phyloP scores from a whole-genome alignment of 2,797 vertebrate genomes.

The Squalus acanthias region DNA sequence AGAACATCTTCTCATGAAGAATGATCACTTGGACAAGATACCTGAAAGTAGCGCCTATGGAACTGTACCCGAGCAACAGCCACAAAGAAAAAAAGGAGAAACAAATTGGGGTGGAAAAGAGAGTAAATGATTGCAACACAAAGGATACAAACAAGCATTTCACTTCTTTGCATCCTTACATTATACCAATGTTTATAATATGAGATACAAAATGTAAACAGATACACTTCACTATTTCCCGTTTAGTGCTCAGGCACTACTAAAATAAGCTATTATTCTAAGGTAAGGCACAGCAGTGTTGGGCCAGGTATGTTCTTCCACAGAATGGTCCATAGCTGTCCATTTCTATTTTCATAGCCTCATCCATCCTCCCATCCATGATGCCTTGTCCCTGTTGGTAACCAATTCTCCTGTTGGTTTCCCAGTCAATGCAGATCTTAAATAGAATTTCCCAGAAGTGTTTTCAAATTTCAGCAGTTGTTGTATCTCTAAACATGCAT shows the following conservation, averaged over 20 bases:
- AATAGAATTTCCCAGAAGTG: background rate
- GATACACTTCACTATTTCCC: background rate
- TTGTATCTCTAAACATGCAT: background rate
- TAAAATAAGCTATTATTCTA: background rate
- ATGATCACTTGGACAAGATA: background rate
- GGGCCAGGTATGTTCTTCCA: background rate
- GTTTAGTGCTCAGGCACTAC: background rate
- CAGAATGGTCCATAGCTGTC: background rate
- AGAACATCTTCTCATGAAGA: background rate
- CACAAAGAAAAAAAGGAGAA: background rate
- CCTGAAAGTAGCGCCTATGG: background rate
- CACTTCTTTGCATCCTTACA: background rate
- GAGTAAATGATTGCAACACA: background rate
- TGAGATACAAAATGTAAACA: background rate
- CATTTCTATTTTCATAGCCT: background rate
- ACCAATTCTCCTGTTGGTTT: background rate
- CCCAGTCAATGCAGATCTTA: background rate
- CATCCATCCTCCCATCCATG: no score
- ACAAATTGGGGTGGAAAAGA: background rate
- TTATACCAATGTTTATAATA: background rate
- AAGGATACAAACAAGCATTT: background rate
- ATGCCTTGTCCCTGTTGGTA: background rate
- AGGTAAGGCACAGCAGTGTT: background rate
- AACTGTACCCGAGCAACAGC: background rate
- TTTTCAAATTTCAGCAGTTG: background rate